Evolutionary conservation across 2,113 vertebrate genomes (phyloP).

Genomic region (Apistogramma diplotaenia): DNA sequence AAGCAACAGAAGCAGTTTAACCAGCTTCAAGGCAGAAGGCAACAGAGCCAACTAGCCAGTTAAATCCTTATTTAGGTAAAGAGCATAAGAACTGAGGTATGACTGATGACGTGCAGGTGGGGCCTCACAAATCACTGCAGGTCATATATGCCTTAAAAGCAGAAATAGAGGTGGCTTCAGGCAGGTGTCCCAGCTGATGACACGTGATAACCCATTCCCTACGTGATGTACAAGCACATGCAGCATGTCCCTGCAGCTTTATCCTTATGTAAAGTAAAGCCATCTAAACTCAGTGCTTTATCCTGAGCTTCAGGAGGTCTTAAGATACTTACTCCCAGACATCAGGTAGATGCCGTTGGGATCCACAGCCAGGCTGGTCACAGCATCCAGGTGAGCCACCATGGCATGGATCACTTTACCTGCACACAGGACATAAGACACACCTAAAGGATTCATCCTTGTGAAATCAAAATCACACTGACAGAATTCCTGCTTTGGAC

Average conservation of each 20-base stretch:
- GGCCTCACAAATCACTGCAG: neutral
- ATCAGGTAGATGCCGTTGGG: conserved; percentile 99
- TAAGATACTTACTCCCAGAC: conserved; percentile 94
- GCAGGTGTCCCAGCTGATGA: neutral
- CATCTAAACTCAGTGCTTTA: neutral
- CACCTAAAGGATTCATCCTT: neutral
- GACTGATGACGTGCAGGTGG: neutral
- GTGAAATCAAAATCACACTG: neutral
- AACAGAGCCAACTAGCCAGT: neutral
- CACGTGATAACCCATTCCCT: neutral
- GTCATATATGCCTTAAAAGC: neutral
- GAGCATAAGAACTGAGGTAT: neutral
- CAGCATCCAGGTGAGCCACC: conserved; percentile 98
- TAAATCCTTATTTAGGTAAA: neutral
- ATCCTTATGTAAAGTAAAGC: neutral
- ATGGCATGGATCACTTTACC: conserved; percentile 98
- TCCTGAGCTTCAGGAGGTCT: neutral
- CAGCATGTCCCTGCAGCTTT: too few species aligned
- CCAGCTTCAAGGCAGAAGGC: too few species aligned
- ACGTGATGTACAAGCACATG: neutral
- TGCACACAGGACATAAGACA: conserved; percentile 43
- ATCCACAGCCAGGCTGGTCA: conserved; percentile 97
- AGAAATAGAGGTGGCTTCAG: neutral
- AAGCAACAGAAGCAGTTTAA: too few species aligned
- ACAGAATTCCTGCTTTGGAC: neutral